Conservation (phyloP, 2,797 vertebrate genomes). For the Parotocinclus haroldoi region DNA sequence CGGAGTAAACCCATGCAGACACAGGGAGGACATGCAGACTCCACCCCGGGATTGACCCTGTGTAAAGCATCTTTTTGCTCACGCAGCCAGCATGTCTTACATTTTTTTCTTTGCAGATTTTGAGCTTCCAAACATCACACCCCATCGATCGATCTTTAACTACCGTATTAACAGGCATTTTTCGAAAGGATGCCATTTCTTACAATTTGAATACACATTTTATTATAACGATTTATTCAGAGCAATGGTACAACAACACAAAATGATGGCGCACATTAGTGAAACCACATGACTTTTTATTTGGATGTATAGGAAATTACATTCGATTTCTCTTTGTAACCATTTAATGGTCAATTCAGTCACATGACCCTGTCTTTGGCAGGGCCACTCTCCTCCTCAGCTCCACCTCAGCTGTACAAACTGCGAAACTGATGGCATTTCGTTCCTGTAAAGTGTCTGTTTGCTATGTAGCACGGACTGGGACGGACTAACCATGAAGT, state of each 20-base stretch:
- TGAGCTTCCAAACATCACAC: too few species aligned
- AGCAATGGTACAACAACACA: conserved; percentile 42
- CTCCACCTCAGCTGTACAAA: neutral
- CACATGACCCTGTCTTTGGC: conserved; percentile 12
- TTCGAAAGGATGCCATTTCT: too few species aligned
- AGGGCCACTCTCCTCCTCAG: conserved; percentile 11
- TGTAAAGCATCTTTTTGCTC: too few species aligned
- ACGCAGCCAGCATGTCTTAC: too few species aligned
- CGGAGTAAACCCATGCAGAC: too few species aligned
- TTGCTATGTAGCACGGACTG: conserved; percentile 25
- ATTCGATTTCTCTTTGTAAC: conserved; percentile 43
- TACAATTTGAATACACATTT: too few species aligned
- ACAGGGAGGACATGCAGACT: too few species aligned
- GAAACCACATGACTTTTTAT: conserved; percentile 29
- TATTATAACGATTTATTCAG: too few species aligned
- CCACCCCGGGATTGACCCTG: too few species aligned
- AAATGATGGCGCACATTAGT: neutral
- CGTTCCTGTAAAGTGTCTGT: conserved; percentile 23
- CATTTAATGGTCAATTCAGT: conserved; percentile 39
- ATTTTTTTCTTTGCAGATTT: too few species aligned
- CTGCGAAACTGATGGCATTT: conserved; percentile 12
- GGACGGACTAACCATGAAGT: conserved; percentile 30
- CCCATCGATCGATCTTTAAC: too few species aligned
- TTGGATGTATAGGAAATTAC: conserved; percentile 50
- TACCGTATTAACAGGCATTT: too few species aligned